Evolutionary conservation across 2,888 invertebrate genomes (phyloP), one percentile per base, ranked within the genome.

Genomic region (Chloromyia formosa): DNA sequence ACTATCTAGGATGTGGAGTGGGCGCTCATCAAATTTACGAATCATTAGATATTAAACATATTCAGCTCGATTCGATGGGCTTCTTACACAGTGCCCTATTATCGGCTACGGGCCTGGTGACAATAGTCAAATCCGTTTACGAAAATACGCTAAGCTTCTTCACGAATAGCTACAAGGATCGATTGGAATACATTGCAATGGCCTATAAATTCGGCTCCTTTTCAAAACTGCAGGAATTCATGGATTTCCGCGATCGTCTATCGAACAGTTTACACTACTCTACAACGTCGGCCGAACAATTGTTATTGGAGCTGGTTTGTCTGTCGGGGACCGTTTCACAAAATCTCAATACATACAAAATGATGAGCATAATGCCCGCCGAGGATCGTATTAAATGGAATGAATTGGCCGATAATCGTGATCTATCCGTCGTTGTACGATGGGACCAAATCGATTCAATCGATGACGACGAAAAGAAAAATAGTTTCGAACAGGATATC

Each of bases 191-290:
- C 83, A 88, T 97, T 73, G 94, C 96, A 27, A 92, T 94, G 81
- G 94, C 95, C 9, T 97, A 97, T 87, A 96, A 97, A 83, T 97
- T 92, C 85, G 97, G 97, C 12, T 96, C 97, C 60, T 97, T 97
- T 87, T 91, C 92, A 79, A 96, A 97, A 88, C 89, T 97, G 78
- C 91, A 93, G 79, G 97, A 97, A 84, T 93, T 98, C 83, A 91
- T 94, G 81, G 91, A 92, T 81, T 94, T 97, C 84, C 89, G 93
- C 80, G 91, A 92, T 80, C 89, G 93, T 66, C 86, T 97, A 76
- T 91, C 92, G 79, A 91, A 92, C 80, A 97, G 97, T 78, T 87
- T 93, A 74, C 94, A 96, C 86, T 92, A 91, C 82, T 90, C 88
- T 76, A 88, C 86, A 78, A 88, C 88, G 77, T 90, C 88, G 72